phyloP scores from a whole-genome alignment of 2,888 invertebrate genomes.

The Spicauda simplicius region DNA sequence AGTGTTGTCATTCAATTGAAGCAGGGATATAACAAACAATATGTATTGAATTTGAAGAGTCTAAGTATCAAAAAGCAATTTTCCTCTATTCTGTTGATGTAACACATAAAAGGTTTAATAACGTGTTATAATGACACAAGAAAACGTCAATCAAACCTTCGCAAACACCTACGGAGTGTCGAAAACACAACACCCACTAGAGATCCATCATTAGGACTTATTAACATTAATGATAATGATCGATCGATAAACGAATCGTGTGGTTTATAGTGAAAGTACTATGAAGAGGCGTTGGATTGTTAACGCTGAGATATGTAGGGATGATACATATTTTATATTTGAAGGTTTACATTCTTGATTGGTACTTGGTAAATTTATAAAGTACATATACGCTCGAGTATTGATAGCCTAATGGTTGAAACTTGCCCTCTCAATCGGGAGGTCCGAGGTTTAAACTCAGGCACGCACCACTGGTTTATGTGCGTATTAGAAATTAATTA shows the following conservation, averaged over 20 bases:
- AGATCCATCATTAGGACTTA: constrained; percentile 28
- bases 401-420: no score
- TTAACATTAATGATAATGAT: constrained; percentile 26
- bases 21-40: no score
- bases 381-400: no score
- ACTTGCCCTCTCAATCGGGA: no score
- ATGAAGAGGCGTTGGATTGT: constrained; percentile 21
- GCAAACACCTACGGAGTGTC: constrained; percentile 11
- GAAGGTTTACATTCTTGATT: no score
- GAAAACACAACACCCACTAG: constrained; percentile 25
- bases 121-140: constrained; percentile 21
- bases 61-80: constrained; percentile 12
- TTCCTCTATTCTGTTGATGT: constrained; percentile 15
- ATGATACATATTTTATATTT: background rate
- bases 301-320: background rate
- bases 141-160: constrained; percentile 28
- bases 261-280: constrained; percentile 60
- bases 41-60: no score
- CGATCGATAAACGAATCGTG: constrained; percentile 21
- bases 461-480: no score
- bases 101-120: constrained; percentile 16
- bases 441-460: no score
- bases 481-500: no score
- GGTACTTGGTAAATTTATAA: no score
- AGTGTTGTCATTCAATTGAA: no score